These are phyloP conservation scores for Nibea coibor DNA, from an alignment of 2,113 vertebrate species.

Conservation along the genomic window DNA sequence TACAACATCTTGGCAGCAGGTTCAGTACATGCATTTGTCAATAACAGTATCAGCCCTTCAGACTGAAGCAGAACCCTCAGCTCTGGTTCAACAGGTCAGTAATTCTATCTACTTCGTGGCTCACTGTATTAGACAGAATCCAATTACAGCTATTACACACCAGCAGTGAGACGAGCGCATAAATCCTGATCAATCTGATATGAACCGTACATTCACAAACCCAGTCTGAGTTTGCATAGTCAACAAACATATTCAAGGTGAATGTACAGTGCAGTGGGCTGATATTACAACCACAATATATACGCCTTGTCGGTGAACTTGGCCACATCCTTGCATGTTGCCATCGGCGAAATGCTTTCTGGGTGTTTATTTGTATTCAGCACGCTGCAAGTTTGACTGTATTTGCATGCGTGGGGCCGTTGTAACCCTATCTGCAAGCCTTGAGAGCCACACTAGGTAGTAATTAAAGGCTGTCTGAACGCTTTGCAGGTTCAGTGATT, in stretches of 20 bases:
- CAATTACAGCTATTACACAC: conserved; percentile 40
- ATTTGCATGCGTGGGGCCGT: conserved; percentile 17
- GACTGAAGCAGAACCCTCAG: background rate
- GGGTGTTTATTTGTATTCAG: background rate
- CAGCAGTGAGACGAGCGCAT: background rate
- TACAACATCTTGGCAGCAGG: background rate
- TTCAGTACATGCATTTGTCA: background rate
- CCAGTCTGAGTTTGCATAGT: background rate
- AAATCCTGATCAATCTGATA: conserved; percentile 23
- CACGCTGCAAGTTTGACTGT: background rate
- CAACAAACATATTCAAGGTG: background rate
- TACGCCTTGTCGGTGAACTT: background rate
- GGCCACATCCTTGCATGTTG: background rate
- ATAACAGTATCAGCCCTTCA: background rate
- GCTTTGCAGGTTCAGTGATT: background rate
- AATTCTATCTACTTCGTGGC: conserved; percentile 35
- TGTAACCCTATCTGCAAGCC: background rate
- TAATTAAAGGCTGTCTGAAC: background rate
- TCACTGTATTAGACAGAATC: conserved; percentile 31
- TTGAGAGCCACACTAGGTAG: background rate
- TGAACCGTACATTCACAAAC: conserved; percentile 1
- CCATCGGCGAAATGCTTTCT: background rate
- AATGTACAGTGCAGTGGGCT: background rate
- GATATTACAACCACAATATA: background rate
- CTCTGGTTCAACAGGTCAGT: conserved; percentile 25